Conservation (phyloP, 35 echinoderm and acorn worm genomes). For the Apostichopus parvimensis region DNA sequence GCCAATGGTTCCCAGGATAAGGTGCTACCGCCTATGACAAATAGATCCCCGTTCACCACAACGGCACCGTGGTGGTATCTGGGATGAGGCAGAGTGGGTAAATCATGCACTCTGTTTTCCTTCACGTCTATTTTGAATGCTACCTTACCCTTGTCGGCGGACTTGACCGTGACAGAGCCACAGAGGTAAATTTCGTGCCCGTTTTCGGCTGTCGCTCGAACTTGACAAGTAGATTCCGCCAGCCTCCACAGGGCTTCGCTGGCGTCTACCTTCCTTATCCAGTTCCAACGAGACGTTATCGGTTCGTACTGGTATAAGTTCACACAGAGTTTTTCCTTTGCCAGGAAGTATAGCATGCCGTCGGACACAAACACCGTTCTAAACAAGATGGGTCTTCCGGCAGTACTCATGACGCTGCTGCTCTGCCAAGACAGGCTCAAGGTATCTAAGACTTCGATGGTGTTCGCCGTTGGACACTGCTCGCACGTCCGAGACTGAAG, state of each 20-base stretch:
- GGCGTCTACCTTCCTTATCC: background rate
- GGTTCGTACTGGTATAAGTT: constrained; percentile 21
- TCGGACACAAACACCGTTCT: constrained; percentile 22
- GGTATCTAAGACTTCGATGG: constrained; percentile 43
- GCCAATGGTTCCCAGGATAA: constrained; percentile 1
- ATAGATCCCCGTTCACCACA: constrained; percentile 23
- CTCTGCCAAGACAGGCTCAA: constrained; percentile 5
- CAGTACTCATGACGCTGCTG: constrained; percentile 3
- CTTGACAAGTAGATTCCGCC: background rate
- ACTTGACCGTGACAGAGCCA: constrained; percentile 38
- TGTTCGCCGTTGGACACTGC: constrained; percentile 32
- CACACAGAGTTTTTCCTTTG: background rate
- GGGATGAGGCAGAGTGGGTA: background rate
- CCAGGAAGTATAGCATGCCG: background rate
- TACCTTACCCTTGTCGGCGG: background rate
- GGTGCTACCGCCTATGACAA: constrained; percentile 32
- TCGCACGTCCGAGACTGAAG: constrained; percentile 31
- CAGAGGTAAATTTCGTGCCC: constrained; percentile 21
- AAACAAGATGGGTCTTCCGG: background rate
- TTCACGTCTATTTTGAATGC: constrained; percentile 26
- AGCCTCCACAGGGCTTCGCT: constrained; percentile 5
- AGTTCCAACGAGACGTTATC: background rate
- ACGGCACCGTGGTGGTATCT: constrained; percentile 54
- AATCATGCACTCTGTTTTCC: background rate
- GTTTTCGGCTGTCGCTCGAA: constrained; percentile 22